Evolutionary conservation across 2,888 invertebrate species (phyloP).

Genomic region (Lottia gigantea): DNA sequence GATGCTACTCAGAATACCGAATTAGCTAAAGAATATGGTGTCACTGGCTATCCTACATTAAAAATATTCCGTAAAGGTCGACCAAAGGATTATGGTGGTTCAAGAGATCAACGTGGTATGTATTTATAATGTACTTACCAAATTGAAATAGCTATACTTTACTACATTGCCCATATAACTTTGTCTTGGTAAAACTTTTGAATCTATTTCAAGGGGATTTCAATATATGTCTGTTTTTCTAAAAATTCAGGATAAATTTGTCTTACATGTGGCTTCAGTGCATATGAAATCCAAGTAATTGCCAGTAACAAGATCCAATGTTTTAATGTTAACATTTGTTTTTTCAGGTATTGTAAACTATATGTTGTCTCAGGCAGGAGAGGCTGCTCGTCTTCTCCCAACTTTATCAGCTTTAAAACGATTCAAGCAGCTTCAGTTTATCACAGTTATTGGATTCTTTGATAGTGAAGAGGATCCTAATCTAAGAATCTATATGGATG

Average conservation of each 20-base stretch:
- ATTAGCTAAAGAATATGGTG: slow-evolving; percentile 68
- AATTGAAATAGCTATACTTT: not conserved
- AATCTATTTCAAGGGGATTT: too few relatives aligned
- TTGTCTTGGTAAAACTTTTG: too few relatives aligned
- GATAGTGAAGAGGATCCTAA: slow-evolving; percentile 65
- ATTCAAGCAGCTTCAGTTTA: slow-evolving; percentile 66
- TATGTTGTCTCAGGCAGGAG: slow-evolving; percentile 71
- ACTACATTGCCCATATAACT: too few relatives aligned
- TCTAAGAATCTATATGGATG: slow-evolving; percentile 68
- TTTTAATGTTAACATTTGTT: slow-evolving; percentile 14
- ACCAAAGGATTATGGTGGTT: slow-evolving; percentile 71
- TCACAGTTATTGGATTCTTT: slow-evolving; percentile 72
- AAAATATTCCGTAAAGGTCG: slow-evolving; percentile 70
- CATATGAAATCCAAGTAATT: too few relatives aligned
- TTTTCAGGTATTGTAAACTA: slow-evolving; percentile 70
- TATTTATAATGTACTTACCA: not conserved
- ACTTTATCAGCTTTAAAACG: slow-evolving; percentile 64
- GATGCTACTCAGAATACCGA: slow-evolving; percentile 71
- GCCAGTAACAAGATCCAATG: too few relatives aligned
- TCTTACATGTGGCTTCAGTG: too few relatives aligned
- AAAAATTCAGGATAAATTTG: too few relatives aligned
- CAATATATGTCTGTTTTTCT: too few relatives aligned
- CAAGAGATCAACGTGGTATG: slow-evolving; percentile 66
- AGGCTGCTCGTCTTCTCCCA: slow-evolving; percentile 63
- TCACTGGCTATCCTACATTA: slow-evolving; percentile 72